Evolutionary conservation across 2,113 vertebrate species (phyloP), one percentile per base, ranked within the genome.

Genomic region (Lophius piscatorius): DNA sequence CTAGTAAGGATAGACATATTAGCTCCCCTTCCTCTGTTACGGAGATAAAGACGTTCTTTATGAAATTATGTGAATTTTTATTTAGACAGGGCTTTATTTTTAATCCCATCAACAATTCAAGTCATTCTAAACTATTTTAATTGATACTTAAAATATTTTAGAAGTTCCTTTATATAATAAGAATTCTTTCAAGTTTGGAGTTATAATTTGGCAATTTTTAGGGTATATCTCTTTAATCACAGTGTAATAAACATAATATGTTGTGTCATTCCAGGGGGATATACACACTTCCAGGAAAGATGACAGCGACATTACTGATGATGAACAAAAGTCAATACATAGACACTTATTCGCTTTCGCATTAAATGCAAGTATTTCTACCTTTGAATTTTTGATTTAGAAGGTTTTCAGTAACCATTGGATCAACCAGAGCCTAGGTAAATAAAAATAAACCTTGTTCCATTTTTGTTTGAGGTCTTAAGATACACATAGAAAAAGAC

Each of bases 391-490:
- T n/a, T n/a, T 34, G 22, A 28, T 54, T 54, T 26, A 17, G 26
- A 9, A 10, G n/a, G 10, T 54, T 33, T 26, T 7, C 12, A 36
- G 16, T 29, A 20, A 11, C 31, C 4, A 6, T 4, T 9, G 18
- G 21, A 16, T 16, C 13, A 33, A 17, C 21, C 16, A 12, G 13
- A 4, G 39, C 4, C 5, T 33, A 16, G 8, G 10, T 11, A 9
- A 33, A 9, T 33, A 17, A 47, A 31, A 35, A 54, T 12, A 2
- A 24, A 1, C 4, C 2, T 3, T 1, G 11, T 13, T 20, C 6
- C 6, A 36, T 31, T 62, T 62, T 60, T 49, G 20, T 46, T 24
- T n/a, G 33, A 52, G 23, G n/a, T 28, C 52, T 69, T 20, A 70
- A 48, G 24, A 67, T 63, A 31, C 48, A 65, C 40, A 62, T 18